Evolutionary conservation across 2,888 invertebrate genomes (phyloP), one percentile per base, ranked within the genome.

Genomic region (Pyralis farinalis): DNA sequence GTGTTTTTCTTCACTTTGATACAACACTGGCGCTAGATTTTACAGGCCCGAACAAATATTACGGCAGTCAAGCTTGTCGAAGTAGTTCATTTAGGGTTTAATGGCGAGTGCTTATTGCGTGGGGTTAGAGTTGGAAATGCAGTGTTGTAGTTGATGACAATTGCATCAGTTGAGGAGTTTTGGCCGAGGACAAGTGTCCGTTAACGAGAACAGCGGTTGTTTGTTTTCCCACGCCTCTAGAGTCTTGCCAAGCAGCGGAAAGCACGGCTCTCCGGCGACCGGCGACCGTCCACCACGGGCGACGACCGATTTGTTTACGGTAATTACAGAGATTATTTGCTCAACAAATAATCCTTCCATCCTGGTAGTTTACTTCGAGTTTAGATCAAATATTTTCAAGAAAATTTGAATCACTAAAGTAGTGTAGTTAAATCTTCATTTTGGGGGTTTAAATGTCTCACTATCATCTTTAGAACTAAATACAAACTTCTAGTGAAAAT

Each of bases 141-240:
- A 35, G 58, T 58, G 47, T 46, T 47, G 49, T 51, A 44, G 46
- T 55, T 42, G 46, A 54, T 51, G 62, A 62, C 61, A 60, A 63
- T 69, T 63, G 67, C 58, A 60, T 58, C 55, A 45, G 53, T 59
- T 60, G 58, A 51, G 55, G 52, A 55, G 58, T 53, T 63, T 57
- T 55, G 50, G 57, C 55, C 51, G 51, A 61, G 61, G 58, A 77
- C 70, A 72, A 76, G 77, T 73, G 71, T 56, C 60, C 51, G 71
- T 68, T 80, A 81, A 74, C 74, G 69, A 80, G 76, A 65, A 63
- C 64, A 58, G 51, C 61, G 63, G 63, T 69, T 80, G 78, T 82
- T 82, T 81, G 71, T 76, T 71, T 83, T 85, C 83, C 72, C 83
- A 84, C 80, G 79, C 56, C 71, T 71, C 73, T 73, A 65, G 63